A percentile compares a stretch with the other conserved stretches of the same genome.
Evolutionary conservation across 1,140 invertebrate genomes (phyloP).

Genomic region (Pseudomyrmex dendroicus): DNA sequence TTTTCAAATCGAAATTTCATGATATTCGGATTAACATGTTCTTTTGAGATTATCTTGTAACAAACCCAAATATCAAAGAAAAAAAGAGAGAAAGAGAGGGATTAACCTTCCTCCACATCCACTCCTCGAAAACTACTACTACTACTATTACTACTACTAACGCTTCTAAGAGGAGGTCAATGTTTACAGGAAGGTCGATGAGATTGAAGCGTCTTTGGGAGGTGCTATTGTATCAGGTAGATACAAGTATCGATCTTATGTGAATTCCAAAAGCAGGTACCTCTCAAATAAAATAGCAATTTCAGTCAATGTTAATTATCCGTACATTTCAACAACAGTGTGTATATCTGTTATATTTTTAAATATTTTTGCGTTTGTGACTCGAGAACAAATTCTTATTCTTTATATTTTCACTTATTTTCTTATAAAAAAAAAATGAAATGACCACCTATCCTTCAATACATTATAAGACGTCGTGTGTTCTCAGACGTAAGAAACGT

Average conservation of each 20-base stretch:
- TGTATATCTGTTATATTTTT: no score
- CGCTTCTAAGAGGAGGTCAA: conserved; percentile 39
- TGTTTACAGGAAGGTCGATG: conserved; percentile 62
- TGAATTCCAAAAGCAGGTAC: not conserved
- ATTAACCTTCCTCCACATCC: not conserved
- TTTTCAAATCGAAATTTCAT: no score
- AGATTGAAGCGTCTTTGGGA: conserved; percentile 37
- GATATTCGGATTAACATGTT: not conserved
- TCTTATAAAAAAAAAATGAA: no score
- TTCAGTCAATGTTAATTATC: not conserved
- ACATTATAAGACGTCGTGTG: not conserved
- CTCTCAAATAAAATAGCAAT: not conserved
- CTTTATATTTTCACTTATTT: no score
- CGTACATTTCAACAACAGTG: not conserved
- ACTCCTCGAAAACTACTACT: not conserved
- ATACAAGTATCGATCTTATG: conserved; percentile 2
- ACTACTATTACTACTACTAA: not conserved
- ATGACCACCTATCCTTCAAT: no score
- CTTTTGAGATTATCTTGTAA: not conserved
- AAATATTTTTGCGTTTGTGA: no score
- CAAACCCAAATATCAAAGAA: not conserved
- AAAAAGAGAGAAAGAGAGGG: no score
- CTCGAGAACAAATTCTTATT: no score
- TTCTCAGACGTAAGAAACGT: not conserved
- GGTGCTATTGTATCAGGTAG: not conserved